These are phyloP conservation scores for Chirona hameri DNA, from an alignment of 2,888 invertebrate genomes.

Conservation along the genomic window DNA sequence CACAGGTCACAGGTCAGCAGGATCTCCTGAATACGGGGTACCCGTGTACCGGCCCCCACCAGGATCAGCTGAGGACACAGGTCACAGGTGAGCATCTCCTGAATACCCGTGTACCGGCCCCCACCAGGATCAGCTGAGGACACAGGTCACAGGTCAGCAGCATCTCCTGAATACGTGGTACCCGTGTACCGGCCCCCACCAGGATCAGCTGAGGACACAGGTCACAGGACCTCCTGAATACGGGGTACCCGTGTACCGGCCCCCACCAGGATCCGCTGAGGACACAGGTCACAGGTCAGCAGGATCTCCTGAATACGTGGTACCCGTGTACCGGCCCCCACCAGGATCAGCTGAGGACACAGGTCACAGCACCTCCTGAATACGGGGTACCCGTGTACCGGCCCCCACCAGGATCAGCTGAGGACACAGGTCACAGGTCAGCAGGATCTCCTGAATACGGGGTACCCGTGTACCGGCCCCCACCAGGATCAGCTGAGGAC, in stretches of 20 bases:
- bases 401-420: conserved; percentile 86
- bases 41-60: conserved; percentile 81
- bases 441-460: conserved; percentile 71
- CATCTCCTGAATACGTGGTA: conserved; percentile 76
- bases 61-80: conserved; percentile 69
- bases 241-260: conserved; percentile 83
- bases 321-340: conserved; percentile 81
- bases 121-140: conserved; percentile 76
- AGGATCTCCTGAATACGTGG: conserved; percentile 77
- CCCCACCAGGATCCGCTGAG: conserved; percentile 79
- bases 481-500: conserved; percentile 72
- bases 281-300: too few species aligned
- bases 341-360: conserved; percentile 69
- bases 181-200: conserved; percentile 81
- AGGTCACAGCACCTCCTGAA: conserved; percentile 73
- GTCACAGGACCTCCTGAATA: conserved; percentile 71
- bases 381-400: conserved; percentile 78
- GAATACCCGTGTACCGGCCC: conserved; percentile 80
- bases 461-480: conserved; percentile 85
- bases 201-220: conserved; percentile 69
- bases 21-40: conserved; percentile 76
- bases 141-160: too few species aligned
- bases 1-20: too few species aligned
- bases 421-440: too few species aligned
- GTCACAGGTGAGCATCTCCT: too few species aligned